Conservation (phyloP, 2,888 invertebrate species). For the Drosophila parthenogenetica region DNA sequence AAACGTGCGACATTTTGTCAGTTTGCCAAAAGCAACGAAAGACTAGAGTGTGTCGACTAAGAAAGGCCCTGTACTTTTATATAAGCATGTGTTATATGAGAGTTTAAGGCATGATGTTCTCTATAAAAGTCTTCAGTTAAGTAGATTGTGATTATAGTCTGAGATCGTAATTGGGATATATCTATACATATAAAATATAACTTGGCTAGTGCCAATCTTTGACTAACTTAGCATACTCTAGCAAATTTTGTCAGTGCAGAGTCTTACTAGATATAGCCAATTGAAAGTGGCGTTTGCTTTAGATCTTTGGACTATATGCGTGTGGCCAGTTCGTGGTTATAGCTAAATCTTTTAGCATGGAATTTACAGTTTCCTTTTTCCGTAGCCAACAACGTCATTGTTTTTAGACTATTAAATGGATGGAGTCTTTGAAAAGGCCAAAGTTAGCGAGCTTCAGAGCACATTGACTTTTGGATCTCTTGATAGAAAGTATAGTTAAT, state of each 20-base stretch:
- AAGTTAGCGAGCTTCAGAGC: constrained; percentile 60
- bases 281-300: constrained; percentile 19
- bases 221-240: neutral
- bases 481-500: constrained; percentile 7
- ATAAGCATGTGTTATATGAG: neutral
- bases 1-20: constrained; percentile 55
- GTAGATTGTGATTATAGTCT: too few species aligned
- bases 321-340: constrained; percentile 28
- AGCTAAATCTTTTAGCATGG: neutral
- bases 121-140: too few species aligned
- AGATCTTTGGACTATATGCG: constrained; percentile 26
- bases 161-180: too few species aligned
- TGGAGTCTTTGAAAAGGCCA: constrained; percentile 28
- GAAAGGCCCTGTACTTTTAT: neutral
- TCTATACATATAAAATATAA: too few species aligned
- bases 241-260: neutral
- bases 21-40: constrained; percentile 51
- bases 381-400: constrained; percentile 5
- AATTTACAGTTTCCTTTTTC: constrained; percentile 13
- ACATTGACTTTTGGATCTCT: constrained; percentile 40
- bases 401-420: neutral
- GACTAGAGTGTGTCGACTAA: neutral
- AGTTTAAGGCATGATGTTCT: too few species aligned
- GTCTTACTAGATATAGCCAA: constrained; percentile 3
- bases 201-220: neutral